These are phyloP conservation scores for Agonopterix heracliana DNA, from an alignment of 2,888 invertebrate species.

Conservation along the genomic window DNA sequence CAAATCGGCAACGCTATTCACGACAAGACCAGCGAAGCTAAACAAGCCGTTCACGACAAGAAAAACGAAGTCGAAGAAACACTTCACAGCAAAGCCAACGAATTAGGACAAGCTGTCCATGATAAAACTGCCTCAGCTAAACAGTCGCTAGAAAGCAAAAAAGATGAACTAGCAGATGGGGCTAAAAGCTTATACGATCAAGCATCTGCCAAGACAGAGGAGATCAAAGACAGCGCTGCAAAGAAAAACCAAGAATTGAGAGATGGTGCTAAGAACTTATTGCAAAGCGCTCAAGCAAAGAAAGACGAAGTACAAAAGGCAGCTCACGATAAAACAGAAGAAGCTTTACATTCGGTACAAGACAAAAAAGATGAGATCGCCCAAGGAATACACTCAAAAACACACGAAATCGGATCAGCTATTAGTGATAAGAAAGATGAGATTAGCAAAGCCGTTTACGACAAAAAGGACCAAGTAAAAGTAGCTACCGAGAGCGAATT, in stretches of 20 bases:
- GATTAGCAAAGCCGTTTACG: slow-evolving; percentile 19
- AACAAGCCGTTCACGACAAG: slow-evolving; percentile 18
- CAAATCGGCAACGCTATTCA: slow-evolving; percentile 25
- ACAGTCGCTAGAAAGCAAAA: slow-evolving; percentile 36
- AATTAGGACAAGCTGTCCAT: slow-evolving; percentile 9
- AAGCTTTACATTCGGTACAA: slow-evolving; percentile 14
- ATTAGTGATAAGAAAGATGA: slow-evolving; percentile 24
- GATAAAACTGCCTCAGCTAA: slow-evolving; percentile 34
- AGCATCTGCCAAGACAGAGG: slow-evolving; percentile 27
- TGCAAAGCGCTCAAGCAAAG: slow-evolving; percentile 22
- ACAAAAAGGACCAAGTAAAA: slow-evolving; percentile 36
- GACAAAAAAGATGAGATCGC: slow-evolving; percentile 15
- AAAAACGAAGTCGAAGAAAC: slow-evolving; percentile 19
- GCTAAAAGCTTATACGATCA: slow-evolving; percentile 29
- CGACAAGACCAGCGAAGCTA: slow-evolving; percentile 16
- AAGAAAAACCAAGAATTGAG: slow-evolving; percentile 24
- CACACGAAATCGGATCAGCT: slow-evolving; percentile 11
- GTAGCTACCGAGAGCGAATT: slow-evolving; percentile 38
- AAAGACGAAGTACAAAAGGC: slow-evolving; percentile 20
- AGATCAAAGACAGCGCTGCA: slow-evolving; percentile 22
- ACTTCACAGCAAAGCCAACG: slow-evolving; percentile 17
- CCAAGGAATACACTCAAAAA: slow-evolving; percentile 11
- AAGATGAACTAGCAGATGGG: slow-evolving; percentile 40
- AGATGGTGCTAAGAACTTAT: slow-evolving; percentile 16
- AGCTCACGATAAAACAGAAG: slow-evolving; percentile 17